A percentile compares a stretch with the other conserved stretches of the same genome.
phyloP scores from a whole-genome alignment of 2,888 invertebrate species.

The Drosophila cognata region DNA sequence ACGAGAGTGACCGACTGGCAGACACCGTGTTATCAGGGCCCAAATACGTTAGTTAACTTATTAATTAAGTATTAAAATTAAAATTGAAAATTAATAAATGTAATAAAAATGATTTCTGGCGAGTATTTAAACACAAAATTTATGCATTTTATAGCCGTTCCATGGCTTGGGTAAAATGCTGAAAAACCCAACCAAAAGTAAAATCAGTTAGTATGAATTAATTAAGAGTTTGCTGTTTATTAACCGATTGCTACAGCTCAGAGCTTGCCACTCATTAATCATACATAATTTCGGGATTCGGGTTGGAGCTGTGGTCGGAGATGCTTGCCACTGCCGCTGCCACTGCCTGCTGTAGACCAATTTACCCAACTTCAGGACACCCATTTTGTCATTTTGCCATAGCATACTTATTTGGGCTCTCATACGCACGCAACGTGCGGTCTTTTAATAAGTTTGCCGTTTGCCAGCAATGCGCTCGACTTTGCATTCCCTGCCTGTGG shows the following conservation, averaged over 20 bases:
- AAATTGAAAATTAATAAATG: not conserved
- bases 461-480: constrained; percentile 15
- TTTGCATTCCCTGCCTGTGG: constrained; percentile 17
- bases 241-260: not conserved
- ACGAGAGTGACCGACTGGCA: not conserved
- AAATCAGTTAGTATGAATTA: not conserved
- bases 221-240: not conserved
- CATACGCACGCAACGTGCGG: constrained; percentile 24
- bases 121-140: not conserved
- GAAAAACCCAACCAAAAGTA: not conserved
- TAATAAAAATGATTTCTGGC: too few relatives aligned
- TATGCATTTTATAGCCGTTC: not conserved
- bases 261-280: not conserved
- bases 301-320: not conserved
- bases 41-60: not conserved
- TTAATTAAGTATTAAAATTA: not conserved
- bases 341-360: not conserved
- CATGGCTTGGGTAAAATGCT: not conserved
- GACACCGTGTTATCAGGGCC: not conserved
- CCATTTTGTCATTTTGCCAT: constrained; percentile 36
- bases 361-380: not conserved
- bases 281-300: not conserved
- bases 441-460: constrained; percentile 38
- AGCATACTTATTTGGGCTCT: constrained; percentile 59
- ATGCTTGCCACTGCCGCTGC: not conserved